These are phyloP conservation scores for Anableps anableps DNA, from an alignment of 2,797 vertebrate genomes.

Conservation along the genomic window DNA sequence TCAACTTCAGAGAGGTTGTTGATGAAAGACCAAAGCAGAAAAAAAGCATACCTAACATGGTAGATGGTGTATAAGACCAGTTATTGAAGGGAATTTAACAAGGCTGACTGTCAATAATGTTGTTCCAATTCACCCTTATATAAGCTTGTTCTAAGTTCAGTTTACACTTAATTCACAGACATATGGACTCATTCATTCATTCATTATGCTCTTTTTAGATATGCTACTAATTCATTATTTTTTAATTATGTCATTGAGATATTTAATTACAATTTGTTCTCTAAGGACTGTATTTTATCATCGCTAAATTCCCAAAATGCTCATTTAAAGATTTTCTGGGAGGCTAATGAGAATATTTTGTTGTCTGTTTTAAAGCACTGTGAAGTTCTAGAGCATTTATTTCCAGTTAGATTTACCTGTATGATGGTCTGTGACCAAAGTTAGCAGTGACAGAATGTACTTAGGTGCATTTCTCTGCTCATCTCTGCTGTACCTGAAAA, in stretches of 20 bases:
- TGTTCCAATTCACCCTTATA: neutral
- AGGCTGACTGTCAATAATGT: neutral
- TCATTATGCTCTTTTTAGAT: neutral
- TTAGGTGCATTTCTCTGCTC: neutral
- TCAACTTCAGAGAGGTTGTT: neutral
- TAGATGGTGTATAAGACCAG: neutral
- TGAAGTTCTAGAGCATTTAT: neutral
- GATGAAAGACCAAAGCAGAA: neutral
- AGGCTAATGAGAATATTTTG: neutral
- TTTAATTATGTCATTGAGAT: neutral
- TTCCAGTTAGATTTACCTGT: neutral
- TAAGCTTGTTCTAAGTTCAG: neutral
- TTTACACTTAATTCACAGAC: neutral
- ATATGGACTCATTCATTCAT: neutral
- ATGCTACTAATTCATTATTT: neutral
- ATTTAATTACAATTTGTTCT: neutral
- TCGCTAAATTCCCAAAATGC: neutral
- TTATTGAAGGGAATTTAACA: neutral
- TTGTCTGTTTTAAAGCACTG: neutral
- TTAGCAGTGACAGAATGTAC: neutral
- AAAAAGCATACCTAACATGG: neutral
- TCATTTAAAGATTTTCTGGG: neutral
- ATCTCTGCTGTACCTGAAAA: neutral
- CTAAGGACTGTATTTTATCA: neutral
- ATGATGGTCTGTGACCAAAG: neutral